phyloP scores from a whole-genome alignment of 2,888 invertebrate genomes.

The Trichopoda pennipes region DNA sequence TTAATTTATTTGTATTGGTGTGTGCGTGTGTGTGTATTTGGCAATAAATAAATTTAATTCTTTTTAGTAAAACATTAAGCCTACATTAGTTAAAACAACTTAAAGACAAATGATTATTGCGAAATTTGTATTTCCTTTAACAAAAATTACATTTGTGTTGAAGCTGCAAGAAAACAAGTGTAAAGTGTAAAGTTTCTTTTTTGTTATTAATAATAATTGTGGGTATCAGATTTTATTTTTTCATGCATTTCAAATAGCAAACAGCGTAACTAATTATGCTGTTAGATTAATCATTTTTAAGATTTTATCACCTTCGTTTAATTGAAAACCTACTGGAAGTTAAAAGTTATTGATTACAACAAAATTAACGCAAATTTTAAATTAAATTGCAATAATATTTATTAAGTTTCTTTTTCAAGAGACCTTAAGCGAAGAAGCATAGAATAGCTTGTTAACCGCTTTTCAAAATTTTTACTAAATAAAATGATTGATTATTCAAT shows the following conservation, averaged over 20 bases:
- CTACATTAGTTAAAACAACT: slow-evolving; percentile 35
- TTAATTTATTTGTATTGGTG: too few species aligned
- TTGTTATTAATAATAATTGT: slow-evolving; percentile 18
- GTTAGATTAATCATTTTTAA: slow-evolving; percentile 12
- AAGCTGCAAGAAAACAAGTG: slow-evolving; percentile 30
- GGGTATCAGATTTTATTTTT: slow-evolving; percentile 14
- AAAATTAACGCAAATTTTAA: too few species aligned
- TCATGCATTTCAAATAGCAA: not conserved
- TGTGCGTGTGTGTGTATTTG: slow-evolving; percentile 21
- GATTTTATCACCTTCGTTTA: slow-evolving; percentile 4
- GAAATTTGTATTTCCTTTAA: slow-evolving; percentile 36
- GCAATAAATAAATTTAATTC: slow-evolving; percentile 35
- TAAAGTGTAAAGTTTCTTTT: slow-evolving; percentile 23
- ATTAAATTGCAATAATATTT: too few species aligned
- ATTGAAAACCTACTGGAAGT: too few species aligned
- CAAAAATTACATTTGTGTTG: not conserved
- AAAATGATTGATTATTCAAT: too few species aligned
- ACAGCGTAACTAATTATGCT: slow-evolving; percentile 6
- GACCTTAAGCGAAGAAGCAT: too few species aligned
- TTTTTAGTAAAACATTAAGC: slow-evolving; percentile 36
- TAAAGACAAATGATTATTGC: slow-evolving; percentile 47
- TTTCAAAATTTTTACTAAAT: too few species aligned
- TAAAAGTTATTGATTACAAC: too few species aligned
- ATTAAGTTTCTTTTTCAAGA: too few species aligned
- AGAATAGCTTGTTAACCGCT: too few species aligned